Base-by-base conservation (phyloP, 2,113 vertebrate genomes). In the Oryzias curvinotus region DNA sequence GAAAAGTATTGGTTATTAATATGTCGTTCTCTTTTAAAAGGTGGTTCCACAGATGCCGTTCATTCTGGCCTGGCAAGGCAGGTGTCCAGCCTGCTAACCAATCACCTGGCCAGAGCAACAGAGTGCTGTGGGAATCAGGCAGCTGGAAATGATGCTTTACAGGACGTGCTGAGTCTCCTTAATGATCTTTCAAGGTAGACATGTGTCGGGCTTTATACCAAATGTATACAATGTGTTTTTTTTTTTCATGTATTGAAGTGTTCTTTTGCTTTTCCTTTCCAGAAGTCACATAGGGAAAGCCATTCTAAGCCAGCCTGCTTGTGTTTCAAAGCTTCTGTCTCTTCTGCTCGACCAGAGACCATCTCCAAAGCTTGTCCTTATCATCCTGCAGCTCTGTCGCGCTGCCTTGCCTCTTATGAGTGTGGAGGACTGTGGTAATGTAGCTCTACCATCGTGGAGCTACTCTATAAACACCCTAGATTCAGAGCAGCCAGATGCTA, bases 281-380 rank as follows among this genome's bases (percentile, higher is more conserved):
- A 99, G 97, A 93, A 99, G 97, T 63, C 95, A 98, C 88, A 99
- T 99, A 66, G 97, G 97, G 3, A 98, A 98, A 91, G 95, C 97
- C 43, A 99, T 99, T 86, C 91, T 99, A 55, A 98, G 97, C 84
- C 97, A 99, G 82, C 97, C 97, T 41, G 97, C 96, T 21, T 99
- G 97, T n/a, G 96, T 99, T 52, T 99, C 97, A 62, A 99, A 99
- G 73, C 96, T 99, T 2, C 93, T 99, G 36, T 99, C 97, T 0
- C 91, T 99, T 63, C 93, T 99, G 16, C 90, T 99, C 77, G 97
- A 99, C 84, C 97, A 99, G 65, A 93, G 97, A 50, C 97, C 97
- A 0, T 99, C 97, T 19, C 97, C 97, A 56, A 99, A 99, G 84
- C 82, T 99, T 80, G 97, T 99, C 10, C 93, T 99, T 30, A 99